Percentiles rank a stretch among this genome's conserved stretches.
phyloP scores from a whole-genome alignment of 1,140 invertebrate genomes.

The Drosophila mojavensis region DNA sequence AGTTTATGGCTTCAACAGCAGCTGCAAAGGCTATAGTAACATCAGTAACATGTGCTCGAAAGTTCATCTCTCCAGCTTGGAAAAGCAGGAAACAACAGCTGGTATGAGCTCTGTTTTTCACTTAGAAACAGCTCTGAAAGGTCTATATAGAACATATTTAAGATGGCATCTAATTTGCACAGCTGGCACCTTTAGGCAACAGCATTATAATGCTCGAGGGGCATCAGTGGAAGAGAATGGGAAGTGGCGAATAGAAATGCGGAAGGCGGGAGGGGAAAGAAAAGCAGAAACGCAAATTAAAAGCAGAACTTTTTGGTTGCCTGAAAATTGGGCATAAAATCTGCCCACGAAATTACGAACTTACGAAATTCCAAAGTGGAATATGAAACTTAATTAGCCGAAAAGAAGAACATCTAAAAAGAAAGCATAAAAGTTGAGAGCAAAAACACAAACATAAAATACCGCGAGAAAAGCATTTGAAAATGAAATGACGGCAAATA shows the following conservation, averaged over 20 bases:
- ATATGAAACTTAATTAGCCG: constrained; percentile 26
- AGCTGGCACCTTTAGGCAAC: constrained; percentile 2
- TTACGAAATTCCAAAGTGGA: constrained; percentile 11
- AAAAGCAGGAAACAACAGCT: too few species aligned
- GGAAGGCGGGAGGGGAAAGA: not conserved
- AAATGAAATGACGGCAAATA: constrained; percentile 6
- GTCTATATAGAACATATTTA: not conserved
- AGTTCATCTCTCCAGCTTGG: too few species aligned
- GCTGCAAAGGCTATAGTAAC: too few species aligned
- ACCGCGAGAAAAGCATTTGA: not conserved
- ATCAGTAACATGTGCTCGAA: too few species aligned
- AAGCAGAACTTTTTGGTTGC: constrained; percentile 9
- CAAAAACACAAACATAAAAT: too few species aligned
- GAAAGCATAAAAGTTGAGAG: too few species aligned
- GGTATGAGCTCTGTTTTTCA: too few species aligned
- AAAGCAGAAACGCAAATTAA: constrained; percentile 3
- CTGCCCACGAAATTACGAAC: constrained; percentile 15
- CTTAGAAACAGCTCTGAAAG: too few species aligned
- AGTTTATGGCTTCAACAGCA: too few species aligned
- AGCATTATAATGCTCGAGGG: constrained; percentile 9
- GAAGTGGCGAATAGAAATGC: not conserved
- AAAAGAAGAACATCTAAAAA: constrained; percentile 13
- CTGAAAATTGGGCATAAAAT: constrained; percentile 3
- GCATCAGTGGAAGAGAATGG: not conserved
- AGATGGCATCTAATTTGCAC: constrained; percentile 4